Base-by-base conservation (phyloP, 2,888 invertebrate species). In the Campopleginae sp. region DNA sequence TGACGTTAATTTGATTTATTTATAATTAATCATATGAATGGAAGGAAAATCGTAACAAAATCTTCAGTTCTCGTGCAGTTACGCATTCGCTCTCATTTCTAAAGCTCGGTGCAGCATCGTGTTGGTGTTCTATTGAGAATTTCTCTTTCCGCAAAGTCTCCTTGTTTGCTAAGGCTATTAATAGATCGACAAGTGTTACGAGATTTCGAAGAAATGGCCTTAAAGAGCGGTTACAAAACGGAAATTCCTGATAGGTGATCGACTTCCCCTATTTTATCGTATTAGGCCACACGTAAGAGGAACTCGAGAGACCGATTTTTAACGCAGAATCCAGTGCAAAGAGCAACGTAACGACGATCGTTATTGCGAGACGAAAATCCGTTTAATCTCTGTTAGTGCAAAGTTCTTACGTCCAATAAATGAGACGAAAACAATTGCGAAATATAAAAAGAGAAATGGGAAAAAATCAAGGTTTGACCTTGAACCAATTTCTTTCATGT, bases 121-220 rank as follows among this genome's bases (percentile, higher is more conserved):
- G 31, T 19, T 23, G 46, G 46, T 75, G 19, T 31, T 31, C 46
- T 14, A n/a, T 63, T n/a, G 63, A 42, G 33, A 61, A 63, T 63
- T 61, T 80, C 75, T 76, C 27, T 75, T 75, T 75, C 75, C 63
- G 65, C 27, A 58, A 71, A 66, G 31, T 46, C 51, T 61, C 71
- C 71, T 65, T 71, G 31, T 68, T 75, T 17, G 63, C 51, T 23
- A 14, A 14, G 58, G 17, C 75, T 85, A 85, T 81, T 84, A 81
- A 85, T 85, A 85, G 81, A 81, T 54, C 38, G 19, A 17, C 84
- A 61, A 74, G 54, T 74, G 74, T 85, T 85, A 85, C 78, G 75
- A 27, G 66, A 51, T 51, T 80, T 48, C 48, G 31, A 68, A 68
- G 72, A 77, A 84, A 71, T 33, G 46, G 51, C 68, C 42, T 31